A percentile compares a stretch with the other conserved stretches of the same genome.
phyloP scores from a whole-genome alignment of 1,140 invertebrate species.

The Drosophila yakuba region DNA sequence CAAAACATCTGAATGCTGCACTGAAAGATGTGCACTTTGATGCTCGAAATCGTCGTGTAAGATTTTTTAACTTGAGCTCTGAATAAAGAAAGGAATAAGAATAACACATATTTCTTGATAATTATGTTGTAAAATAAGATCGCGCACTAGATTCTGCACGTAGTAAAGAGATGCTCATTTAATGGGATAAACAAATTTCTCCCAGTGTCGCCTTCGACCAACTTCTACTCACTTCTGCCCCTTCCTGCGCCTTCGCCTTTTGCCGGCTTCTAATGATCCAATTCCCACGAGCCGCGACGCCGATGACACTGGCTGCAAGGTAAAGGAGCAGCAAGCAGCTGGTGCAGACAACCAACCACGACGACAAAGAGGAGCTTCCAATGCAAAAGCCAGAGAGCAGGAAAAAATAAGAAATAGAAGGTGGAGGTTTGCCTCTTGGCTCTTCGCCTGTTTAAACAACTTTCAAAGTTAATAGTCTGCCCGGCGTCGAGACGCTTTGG shows the following conservation, averaged over 20 bases:
- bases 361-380: constrained; percentile 70
- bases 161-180: no score
- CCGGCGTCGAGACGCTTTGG: constrained; percentile 72
- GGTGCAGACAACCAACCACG: constrained; percentile 63
- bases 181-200: constrained; percentile 2
- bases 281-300: constrained; percentile 80
- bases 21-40: constrained; percentile 10
- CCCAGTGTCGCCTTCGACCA: constrained; percentile 64
- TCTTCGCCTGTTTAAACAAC: constrained; percentile 80
- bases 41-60: no score
- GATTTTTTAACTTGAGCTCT: no score
- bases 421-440: constrained; percentile 71
- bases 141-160: no score
- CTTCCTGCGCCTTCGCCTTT: constrained; percentile 51
- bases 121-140: no score
- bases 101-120: no score
- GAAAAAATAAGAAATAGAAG: constrained; percentile 68
- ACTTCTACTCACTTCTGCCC: constrained; percentile 71
- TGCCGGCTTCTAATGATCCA: constrained; percentile 81
- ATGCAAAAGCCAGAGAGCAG: constrained; percentile 51
- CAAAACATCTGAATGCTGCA: constrained; percentile 51
- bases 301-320: constrained; percentile 79
- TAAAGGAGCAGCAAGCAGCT: constrained; percentile 50
- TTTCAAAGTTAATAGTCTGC: constrained; percentile 84
- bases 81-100: no score